Base-by-base conservation (phyloP, 2,888 invertebrate genomes). In the Psylliodes chrysocephalus region DNA sequence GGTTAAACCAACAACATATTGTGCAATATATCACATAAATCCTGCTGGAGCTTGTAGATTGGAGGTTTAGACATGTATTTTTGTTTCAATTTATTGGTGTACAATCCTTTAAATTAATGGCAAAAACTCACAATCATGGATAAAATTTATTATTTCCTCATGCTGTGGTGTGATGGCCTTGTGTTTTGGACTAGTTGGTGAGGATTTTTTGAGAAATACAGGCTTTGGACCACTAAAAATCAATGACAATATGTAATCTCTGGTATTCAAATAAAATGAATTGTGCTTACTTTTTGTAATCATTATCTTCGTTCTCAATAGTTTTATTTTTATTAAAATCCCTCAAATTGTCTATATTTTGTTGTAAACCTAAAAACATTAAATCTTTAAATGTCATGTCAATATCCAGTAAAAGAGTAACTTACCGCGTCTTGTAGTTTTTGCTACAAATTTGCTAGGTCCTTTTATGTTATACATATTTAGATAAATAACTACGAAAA, bases 381-480 rank as follows among this genome's bases (percentile, higher is more conserved):
- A 15, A 35, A 25, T 53, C 22, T 40, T 25, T 33, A 55, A 40
- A 55, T 59, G 28, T 44, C 18, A 17, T 17, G 18, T n/a, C n/a
- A 28, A 6, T 10, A 22, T 44, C 38, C 6, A 12, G 15, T 33
- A 1, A 25, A 14, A 17, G 10, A 52, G 30, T 40, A 63, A 51
- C 42, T 63, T 74, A 80, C 81, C 80, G 76, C 93, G 91, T 87
- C 94, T 86, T 77, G 93, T 86, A 72, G 93, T 91, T 87, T 94
- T 93, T 68, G 93, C 91, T 76, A 92, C 92, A 81, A 94, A 91
- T 86, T 93, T 93, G 84, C 92, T 94, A 69, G 93, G 93, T 69
- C 93, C 92, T 84, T 93, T 93, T 78, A 94, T 90, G 80, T 93
- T 93, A 86, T 94, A 94, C 94, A 94, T 94, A 15, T 30, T 67